A percentile compares a stretch with the other conserved stretches of the same genome.
These are phyloP conservation scores for Steatornis caripensis DNA, from an alignment of 2,113 vertebrate species.

Conservation along the genomic window DNA sequence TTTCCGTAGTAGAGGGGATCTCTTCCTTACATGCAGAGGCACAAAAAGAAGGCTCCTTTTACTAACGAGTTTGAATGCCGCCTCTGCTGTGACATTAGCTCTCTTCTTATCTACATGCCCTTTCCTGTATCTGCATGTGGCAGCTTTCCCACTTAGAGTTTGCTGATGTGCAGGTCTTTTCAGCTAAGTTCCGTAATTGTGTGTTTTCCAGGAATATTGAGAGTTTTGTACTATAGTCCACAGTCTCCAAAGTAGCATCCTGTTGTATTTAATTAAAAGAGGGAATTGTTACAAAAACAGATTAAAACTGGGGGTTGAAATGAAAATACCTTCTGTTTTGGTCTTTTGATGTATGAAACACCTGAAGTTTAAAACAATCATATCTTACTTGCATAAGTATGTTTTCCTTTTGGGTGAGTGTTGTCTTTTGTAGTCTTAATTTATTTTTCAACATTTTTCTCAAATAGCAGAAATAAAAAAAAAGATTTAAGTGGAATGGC, in stretches of 20 bases:
- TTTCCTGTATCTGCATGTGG: background rate
- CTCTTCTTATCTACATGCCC: background rate
- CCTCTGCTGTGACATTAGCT: background rate
- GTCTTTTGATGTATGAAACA: background rate
- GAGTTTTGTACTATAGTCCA: background rate
- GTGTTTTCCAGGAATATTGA: background rate
- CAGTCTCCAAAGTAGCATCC: background rate
- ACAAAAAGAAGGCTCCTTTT: background rate
- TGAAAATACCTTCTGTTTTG: background rate
- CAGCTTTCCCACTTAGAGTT: background rate
- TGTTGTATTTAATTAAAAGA: background rate
- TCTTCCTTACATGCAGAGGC: background rate
- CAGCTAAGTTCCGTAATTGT: background rate
- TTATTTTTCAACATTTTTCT: background rate
- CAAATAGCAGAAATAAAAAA: background rate
- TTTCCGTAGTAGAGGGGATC: background rate
- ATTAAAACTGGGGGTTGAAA: background rate
- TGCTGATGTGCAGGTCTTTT: background rate
- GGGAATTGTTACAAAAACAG: background rate
- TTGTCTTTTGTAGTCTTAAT: background rate
- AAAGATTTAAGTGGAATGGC: background rate
- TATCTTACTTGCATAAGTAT: background rate
- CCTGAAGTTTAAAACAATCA: background rate
- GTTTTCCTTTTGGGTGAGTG: background rate
- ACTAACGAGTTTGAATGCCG: background rate